These are phyloP conservation scores for Hipposideros armiger DNA, from an alignment of 2,113 vertebrate species.

Conservation along the genomic window DNA sequence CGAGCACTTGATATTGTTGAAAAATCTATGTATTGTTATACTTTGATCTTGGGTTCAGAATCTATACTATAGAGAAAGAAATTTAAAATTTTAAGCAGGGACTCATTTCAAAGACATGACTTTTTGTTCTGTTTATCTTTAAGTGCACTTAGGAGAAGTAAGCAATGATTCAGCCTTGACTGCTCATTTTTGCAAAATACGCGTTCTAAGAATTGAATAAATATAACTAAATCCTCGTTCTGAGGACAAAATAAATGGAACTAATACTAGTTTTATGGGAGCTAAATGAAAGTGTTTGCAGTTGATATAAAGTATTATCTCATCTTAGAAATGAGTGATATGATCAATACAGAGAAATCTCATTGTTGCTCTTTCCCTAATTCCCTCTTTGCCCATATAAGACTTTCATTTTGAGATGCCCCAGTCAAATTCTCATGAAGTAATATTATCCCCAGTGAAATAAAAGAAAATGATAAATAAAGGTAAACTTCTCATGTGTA, in stretches of 20 bases:
- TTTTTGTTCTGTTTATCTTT: slow-evolving; percentile 51
- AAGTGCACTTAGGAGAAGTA: background rate
- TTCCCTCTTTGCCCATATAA: slow-evolving; percentile 59
- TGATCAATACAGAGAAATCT: slow-evolving; percentile 75
- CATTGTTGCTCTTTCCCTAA: slow-evolving; percentile 60
- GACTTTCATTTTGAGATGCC: slow-evolving; percentile 64
- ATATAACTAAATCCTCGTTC: slow-evolving; percentile 64
- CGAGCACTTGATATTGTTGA: background rate
- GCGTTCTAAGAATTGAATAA: slow-evolving; percentile 70
- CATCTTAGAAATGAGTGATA: slow-evolving; percentile 76
- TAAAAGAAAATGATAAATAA: slow-evolving; percentile 60
- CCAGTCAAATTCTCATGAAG: slow-evolving; percentile 50
- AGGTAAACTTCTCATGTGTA: slow-evolving; percentile 38
- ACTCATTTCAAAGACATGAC: slow-evolving; percentile 17
- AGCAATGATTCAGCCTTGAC: slow-evolving; percentile 49
- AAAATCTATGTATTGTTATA: background rate
- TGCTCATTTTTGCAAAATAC: slow-evolving; percentile 65
- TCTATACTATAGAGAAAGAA: background rate
- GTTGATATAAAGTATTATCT: slow-evolving; percentile 72
- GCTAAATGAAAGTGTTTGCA: slow-evolving; percentile 57
- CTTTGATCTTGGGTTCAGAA: slow-evolving; percentile 14
- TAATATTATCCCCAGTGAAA: slow-evolving; percentile 44
- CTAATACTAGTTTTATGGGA: slow-evolving; percentile 72
- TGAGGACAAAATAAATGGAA: slow-evolving; percentile 74
- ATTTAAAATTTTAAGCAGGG: background rate